Evolutionary conservation across 2,888 invertebrate species (phyloP).

Genomic region (Eledona agricola): DNA sequence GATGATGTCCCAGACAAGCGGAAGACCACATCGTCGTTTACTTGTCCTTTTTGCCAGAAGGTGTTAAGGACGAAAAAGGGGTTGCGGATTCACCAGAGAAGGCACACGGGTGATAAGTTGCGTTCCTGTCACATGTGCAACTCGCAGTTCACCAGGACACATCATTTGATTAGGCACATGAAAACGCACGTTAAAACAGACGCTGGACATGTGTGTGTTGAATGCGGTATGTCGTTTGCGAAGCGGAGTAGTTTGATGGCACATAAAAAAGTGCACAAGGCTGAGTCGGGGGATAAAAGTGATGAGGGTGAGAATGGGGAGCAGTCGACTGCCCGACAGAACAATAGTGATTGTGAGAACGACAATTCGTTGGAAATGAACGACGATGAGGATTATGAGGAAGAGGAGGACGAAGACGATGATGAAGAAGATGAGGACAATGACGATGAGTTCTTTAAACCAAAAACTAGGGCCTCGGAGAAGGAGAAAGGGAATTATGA

Average conservation of each 20-base stretch:
- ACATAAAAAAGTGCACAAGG: constrained; percentile 47
- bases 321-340: constrained; percentile 15
- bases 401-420: constrained; percentile 49
- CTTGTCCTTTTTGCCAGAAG: constrained; percentile 57
- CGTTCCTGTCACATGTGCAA: constrained; percentile 56
- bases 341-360: constrained; percentile 24
- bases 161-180: constrained; percentile 58
- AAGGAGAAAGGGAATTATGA: constrained; percentile 50
- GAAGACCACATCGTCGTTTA: constrained; percentile 39
- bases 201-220: constrained; percentile 45
- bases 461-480: constrained; percentile 37
- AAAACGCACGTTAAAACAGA: constrained; percentile 52
- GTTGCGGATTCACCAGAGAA: constrained; percentile 68
- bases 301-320: constrained; percentile 28
- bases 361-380: constrained; percentile 32
- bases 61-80: constrained; percentile 53
- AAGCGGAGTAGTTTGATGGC: constrained; percentile 47
- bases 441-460: constrained; percentile 36
- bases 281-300: constrained; percentile 21
- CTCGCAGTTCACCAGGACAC: constrained; percentile 56
- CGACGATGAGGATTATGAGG: constrained; percentile 37
- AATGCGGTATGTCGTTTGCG: constrained; percentile 49
- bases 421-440: constrained; percentile 39
- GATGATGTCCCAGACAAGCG: constrained; percentile 27
- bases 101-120: constrained; percentile 68